Evolutionary conservation across 2,797 vertebrate genomes (phyloP).

Genomic region (Trachurus trachurus): DNA sequence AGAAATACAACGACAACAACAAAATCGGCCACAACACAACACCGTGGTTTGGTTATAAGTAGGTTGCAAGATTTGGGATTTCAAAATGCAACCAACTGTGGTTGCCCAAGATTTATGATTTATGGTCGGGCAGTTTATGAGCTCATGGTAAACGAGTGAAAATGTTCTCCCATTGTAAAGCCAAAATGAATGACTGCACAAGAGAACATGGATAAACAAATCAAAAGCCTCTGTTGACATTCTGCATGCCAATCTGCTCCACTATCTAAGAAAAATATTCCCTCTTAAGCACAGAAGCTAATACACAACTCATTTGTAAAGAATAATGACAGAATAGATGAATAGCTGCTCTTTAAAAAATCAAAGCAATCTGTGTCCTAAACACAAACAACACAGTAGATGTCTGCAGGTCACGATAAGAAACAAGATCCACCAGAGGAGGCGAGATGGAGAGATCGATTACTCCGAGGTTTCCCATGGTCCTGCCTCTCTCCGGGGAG

Average conservation of each 20-base stretch:
- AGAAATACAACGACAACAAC: slow-evolving; percentile 23
- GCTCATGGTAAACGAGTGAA: slow-evolving; percentile 15
- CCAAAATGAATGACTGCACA: slow-evolving; percentile 5
- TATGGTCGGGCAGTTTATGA: slow-evolving; percentile 39
- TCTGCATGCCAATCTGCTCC: neutral
- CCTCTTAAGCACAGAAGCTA: neutral
- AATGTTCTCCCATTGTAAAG: slow-evolving; percentile 28
- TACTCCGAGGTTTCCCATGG: slow-evolving; percentile 85
- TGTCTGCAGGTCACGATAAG: slow-evolving; percentile 52
- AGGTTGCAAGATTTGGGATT: slow-evolving; percentile 36
- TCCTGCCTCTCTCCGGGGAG: slow-evolving; percentile 79
- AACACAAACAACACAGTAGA: slow-evolving; percentile 50
- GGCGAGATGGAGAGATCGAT: slow-evolving; percentile 77
- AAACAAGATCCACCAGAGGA: slow-evolving; percentile 72
- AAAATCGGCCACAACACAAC: slow-evolving; percentile 37
- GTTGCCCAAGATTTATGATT: slow-evolving; percentile 46
- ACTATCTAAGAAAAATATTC: neutral
- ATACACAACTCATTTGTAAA: neutral
- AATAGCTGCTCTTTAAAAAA: slow-evolving; percentile 39
- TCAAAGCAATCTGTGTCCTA: slow-evolving; percentile 58
- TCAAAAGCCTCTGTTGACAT: neutral
- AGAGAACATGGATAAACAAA: slow-evolving; percentile 14
- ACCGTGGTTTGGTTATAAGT: slow-evolving; percentile 50
- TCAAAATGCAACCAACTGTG: slow-evolving; percentile 57
- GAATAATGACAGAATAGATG: neutral